A percentile compares a stretch with the other conserved stretches of the same genome.
Conservation (phyloP, 2,113 vertebrate genomes). For the Meriones unguiculatus region DNA sequence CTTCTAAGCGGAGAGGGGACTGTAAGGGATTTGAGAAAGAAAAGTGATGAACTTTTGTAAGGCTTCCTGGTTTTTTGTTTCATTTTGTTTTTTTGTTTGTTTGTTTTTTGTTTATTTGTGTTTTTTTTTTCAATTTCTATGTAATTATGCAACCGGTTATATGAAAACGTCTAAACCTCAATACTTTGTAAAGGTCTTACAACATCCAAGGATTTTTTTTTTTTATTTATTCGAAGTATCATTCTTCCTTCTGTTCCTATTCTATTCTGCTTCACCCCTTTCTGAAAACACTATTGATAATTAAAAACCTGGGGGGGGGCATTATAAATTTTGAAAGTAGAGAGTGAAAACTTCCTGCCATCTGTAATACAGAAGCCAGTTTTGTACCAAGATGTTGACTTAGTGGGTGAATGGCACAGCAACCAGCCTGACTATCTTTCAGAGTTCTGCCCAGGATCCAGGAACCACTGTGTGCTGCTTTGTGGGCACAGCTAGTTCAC, state of each 20-base stretch:
- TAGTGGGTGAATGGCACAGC: neutral
- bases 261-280: neutral
- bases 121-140: neutral
- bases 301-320: neutral
- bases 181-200: neutral
- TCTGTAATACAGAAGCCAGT: neutral
- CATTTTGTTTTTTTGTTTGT: neutral
- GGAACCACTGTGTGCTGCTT: neutral
- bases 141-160: too few species aligned
- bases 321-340: neutral
- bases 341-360: neutral
- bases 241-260: neutral
- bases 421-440: neutral
- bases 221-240: too few species aligned
- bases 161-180: neutral
- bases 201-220: neutral
- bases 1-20: neutral
- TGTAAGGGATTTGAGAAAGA: neutral
- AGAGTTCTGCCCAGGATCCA: constrained; percentile 3
- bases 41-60: neutral
- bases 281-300: constrained; percentile 8
- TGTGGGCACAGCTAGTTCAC: neutral
- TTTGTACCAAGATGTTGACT: constrained; percentile 46
- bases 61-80: neutral
- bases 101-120: too few species aligned